phyloP scores from a whole-genome alignment of 2,113 vertebrate species.

The Gavia stellata region DNA sequence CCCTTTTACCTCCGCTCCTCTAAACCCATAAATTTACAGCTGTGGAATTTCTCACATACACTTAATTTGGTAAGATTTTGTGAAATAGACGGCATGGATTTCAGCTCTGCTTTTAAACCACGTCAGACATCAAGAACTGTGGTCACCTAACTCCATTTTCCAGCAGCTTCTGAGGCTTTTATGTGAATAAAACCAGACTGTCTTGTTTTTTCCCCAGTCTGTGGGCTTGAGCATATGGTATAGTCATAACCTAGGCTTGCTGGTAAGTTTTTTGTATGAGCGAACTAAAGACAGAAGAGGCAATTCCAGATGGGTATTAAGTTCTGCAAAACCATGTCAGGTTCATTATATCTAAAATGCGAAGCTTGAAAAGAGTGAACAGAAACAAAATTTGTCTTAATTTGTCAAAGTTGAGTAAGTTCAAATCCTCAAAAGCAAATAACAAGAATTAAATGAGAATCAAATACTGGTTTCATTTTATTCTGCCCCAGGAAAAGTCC shows the following conservation, averaged over 20 bases:
- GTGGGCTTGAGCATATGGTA: not conserved
- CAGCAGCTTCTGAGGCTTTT: not conserved
- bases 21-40: not conserved
- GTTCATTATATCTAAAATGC: not conserved
- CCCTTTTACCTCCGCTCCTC: not conserved
- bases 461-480: not conserved
- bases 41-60: not conserved
- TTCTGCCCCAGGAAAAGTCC: not conserved
- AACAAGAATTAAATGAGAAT: not conserved
- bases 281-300: not conserved
- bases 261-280: not conserved
- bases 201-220: not conserved
- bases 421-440: not conserved
- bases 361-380: not conserved
- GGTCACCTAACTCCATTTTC: not conserved
- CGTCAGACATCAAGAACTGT: not conserved
- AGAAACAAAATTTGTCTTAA: not conserved
- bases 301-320: not conserved
- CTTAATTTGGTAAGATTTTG: not conserved
- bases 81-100: not conserved
- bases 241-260: not conserved
- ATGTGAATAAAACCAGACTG: not conserved
- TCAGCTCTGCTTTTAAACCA: not conserved
- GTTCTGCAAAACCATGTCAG: not conserved
- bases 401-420: not conserved